These are phyloP conservation scores for Microtus montanus DNA, from an alignment of 2,113 vertebrate species.

Conservation along the genomic window DNA sequence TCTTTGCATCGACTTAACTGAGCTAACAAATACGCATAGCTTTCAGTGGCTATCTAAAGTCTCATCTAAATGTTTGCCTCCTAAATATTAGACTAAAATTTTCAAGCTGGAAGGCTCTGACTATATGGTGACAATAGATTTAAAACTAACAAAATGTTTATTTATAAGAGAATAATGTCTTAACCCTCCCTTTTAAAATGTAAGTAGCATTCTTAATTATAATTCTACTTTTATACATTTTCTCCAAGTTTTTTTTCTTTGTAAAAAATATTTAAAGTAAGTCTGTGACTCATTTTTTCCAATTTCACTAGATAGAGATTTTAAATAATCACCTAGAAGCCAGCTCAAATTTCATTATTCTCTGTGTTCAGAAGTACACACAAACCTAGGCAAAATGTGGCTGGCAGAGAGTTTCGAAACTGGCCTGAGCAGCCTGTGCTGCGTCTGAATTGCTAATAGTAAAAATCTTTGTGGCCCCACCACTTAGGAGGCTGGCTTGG, in stretches of 20 bases:
- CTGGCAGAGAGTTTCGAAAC: constrained; percentile 46
- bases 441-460: constrained; percentile 19
- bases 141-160: constrained; percentile 11
- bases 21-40: neutral
- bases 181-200: constrained; percentile 10
- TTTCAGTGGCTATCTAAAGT: constrained; percentile 27
- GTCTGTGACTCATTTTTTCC: constrained; percentile 46
- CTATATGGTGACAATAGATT: constrained; percentile 45
- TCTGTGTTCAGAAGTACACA: constrained; percentile 33
- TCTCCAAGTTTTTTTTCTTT: constrained; percentile 33
- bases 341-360: constrained; percentile 50
- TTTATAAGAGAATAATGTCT: constrained; percentile 38
- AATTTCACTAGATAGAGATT: constrained; percentile 46
- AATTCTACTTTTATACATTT: constrained; percentile 44
- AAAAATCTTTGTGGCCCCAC: neutral
- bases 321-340: constrained; percentile 50
- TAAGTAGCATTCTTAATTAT: constrained; percentile 32
- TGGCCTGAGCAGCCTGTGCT: neutral
- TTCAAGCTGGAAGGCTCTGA: constrained; percentile 51
- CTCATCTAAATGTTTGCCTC: constrained; percentile 44
- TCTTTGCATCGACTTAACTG: neutral
- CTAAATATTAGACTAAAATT: constrained; percentile 43
- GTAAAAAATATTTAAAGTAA: constrained; percentile 19
- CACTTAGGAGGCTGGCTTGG: neutral
- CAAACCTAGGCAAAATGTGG: neutral